Evolutionary conservation across 1,140 invertebrate genomes (phyloP), one percentile per base, ranked within the genome.

Genomic region (Bombus sylvicola): DNA sequence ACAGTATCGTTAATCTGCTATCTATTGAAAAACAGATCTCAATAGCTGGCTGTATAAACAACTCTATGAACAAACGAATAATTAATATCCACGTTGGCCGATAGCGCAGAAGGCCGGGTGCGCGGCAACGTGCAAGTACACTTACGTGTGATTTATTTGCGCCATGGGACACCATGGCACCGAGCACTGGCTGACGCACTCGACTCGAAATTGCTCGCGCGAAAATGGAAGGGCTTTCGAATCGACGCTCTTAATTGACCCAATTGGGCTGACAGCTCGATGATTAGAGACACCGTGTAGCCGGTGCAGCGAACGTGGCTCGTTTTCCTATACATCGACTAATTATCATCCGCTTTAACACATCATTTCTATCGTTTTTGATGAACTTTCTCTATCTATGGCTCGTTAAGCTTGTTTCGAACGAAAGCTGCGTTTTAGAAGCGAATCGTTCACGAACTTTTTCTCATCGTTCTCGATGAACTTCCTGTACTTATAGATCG

Each of bases 191-290:
- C 77, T 87, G 83, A 81, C 80, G 73, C 77, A 75, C 83, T 84
- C 87, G 62, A 59, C 85, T 90, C 77, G 75, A 75, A 87, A 91
- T 92, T 92, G 88, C 74, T 66, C 83, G 87, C 87, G 87, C 83
- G 83, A 89, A 89, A 89, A 89, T 89, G 83, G 53, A 89, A 89
- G 87, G 85, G 83, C 83, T 79, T 73, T 82, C 83, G 76, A 88
- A 85, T 85, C 82, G 85, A 22, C 77, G 85, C 71, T 88, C 88
- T 89, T 89, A 89, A 89, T 88, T 88, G 87, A 81, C 62, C 88
- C 62, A 82, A 79, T 85, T 88, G 69, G 62, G 37, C 68, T 25
- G 47, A 0, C 62, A 76, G 59, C 66, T 53, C 41, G 13, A 87
- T 66, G 83, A 87, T 91, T 87, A 86, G 47, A 79, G 39, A 43